phyloP scores from a whole-genome alignment of 2,113 vertebrate species.

The Cricetomys ansorgei region DNA sequence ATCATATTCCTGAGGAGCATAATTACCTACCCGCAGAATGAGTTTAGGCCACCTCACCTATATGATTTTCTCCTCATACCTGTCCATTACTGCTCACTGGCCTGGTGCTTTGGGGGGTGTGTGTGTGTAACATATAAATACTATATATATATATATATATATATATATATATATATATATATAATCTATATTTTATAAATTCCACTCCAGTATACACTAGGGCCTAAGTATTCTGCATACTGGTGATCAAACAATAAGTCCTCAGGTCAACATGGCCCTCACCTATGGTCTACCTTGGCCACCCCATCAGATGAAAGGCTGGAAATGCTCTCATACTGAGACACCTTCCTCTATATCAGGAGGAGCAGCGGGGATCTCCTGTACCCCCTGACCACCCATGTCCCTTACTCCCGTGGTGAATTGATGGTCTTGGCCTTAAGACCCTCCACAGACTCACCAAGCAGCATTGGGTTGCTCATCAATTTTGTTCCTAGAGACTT shows the following conservation, averaged over 20 bases:
- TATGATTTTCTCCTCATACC: background rate
- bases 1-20: background rate
- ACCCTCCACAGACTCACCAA: background rate
- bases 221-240: background rate
- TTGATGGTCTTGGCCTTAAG: background rate
- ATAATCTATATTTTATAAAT: too few species aligned
- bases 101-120: background rate
- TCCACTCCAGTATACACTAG: background rate
- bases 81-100: background rate
- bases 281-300: too few species aligned
- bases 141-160: too few species aligned
- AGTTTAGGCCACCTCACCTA: background rate
- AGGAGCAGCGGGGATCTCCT: background rate
- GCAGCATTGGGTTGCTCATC: background rate
- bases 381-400: background rate
- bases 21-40: background rate
- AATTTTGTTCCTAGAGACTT: background rate
- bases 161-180: too few species aligned
- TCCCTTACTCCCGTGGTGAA: background rate
- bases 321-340: background rate
- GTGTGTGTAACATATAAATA: too few species aligned
- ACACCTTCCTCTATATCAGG: background rate
- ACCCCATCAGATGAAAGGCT: background rate
- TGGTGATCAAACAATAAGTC: background rate
- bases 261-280: background rate